Percentiles rank a stretch among this genome's conserved stretches.
Evolutionary conservation across 2,888 invertebrate genomes (phyloP).

Genomic region (Pedicia rivosa): DNA sequence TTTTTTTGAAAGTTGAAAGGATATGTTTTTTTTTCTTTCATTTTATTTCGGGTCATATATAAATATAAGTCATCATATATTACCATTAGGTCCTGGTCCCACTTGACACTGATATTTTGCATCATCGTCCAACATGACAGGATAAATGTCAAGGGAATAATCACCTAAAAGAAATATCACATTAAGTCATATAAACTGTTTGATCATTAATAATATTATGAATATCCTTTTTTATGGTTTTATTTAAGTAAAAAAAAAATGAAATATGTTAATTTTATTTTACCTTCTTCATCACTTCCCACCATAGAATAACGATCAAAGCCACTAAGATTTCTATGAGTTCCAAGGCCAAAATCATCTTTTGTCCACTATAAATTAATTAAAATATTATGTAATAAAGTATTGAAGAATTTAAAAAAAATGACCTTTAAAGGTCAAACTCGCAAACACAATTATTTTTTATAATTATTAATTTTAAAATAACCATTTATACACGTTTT

Average conservation of each 20-base stretch:
- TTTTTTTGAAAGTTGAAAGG: no score
- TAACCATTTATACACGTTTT: no score
- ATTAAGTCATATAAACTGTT: no score
- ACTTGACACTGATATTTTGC: constrained; percentile 92
- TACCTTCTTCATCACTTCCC: constrained; percentile 88
- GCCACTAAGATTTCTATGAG: constrained; percentile 76
- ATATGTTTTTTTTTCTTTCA: no score
- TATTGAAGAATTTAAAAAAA: no score
- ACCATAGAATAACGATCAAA: constrained; percentile 93
- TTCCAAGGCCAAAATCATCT: constrained; percentile 89
- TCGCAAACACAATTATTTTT: no score
- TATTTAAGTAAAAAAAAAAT: neutral
- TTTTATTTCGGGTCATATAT: no score
- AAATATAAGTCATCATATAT: constrained; percentile 1
- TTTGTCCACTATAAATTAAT: constrained; percentile 58
- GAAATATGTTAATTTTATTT: constrained; percentile 18
- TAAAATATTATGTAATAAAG: no score
- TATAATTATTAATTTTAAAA: no score
- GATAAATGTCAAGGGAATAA: constrained; percentile 79
- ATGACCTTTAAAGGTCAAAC: no score
- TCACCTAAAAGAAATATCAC: constrained; percentile 56
- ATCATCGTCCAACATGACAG: constrained; percentile 83
- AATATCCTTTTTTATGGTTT: constrained; percentile 8
- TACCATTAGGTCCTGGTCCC: constrained; percentile 53
- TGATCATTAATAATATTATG: constrained; percentile 15